Base-by-base conservation (phyloP, 2,797 vertebrate genomes). In the Hylomyscus alleni region DNA sequence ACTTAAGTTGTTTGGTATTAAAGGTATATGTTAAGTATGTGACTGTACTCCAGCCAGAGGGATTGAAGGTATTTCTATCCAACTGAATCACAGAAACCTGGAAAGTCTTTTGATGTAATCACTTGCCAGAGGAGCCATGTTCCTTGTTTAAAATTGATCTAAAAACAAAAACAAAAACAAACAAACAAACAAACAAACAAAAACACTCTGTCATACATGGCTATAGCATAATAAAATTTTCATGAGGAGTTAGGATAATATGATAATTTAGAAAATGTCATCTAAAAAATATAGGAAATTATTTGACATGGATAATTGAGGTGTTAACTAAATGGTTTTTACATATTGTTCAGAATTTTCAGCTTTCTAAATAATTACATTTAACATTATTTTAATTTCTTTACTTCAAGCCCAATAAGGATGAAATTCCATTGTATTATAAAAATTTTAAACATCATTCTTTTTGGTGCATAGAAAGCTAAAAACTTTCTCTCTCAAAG, bases 331-430 rank as follows among this genome's bases (percentile, higher is more conserved):
- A 95, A 58, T 6, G 76, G 4, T 44, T 37, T 40, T 40, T 44
- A 73, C 20, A 31, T 60, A 22, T 56, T 37, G 12, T 34, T 50
- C 58, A 62, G 5, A 47, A 50, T 22, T 50, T 14, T 22, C 34
- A 4, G 0, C 20, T 67, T 85, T 67, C 40, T 47, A 47, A 44
- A 84, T 20, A 8, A 31, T 12, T 47, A 40, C 17, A 34, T 31
- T 58, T 91, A 22, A 34, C 50, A 85, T 85, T 77, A 26, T 93
- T 88, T 93, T n/a, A 58, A n/a, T 90, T 88, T 95, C 52, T 91
- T 1, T 44, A 83, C 13, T 0, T 76, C 24, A 24, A 92, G 44
- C 58, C 94, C 15, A 87, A 26, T 29, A 73, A 54, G 26, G 65
- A 8, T 54, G 2, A 24, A 65, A 93, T 81, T 73, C 31, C 4